Base-by-base conservation (phyloP, 2,797 vertebrate genomes). In the Eremophila alpestris region DNA sequence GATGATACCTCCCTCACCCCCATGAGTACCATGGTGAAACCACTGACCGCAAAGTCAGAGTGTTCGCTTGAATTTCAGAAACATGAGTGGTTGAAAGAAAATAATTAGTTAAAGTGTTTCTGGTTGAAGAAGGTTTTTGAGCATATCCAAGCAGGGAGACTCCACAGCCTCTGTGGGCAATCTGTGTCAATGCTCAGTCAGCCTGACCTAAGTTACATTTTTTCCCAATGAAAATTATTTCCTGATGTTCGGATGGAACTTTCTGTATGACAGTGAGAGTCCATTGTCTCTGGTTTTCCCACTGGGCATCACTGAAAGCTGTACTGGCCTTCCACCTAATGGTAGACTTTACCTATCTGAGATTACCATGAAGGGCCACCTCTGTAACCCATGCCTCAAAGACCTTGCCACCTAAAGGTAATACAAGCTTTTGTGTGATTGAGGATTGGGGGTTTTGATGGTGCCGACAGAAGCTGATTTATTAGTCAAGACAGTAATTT, bases 401-500 rank as follows among this genome's bases (percentile, higher is more conserved):
- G 81, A 38, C 1, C 4, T 76, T 58, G 10, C 7, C 13, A 63
- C 8, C 6, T 65, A 46, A 83, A 51, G 4, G 24, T 13, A 54
- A 10, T 45, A 43, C 5, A 83, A 38, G 3, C n/a, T 55, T 85
- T 60, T n/a, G 3, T 46, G 7, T 51, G 10, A 34, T 34, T 40
- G 40, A 80, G 26, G 6, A 40, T 67, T 48, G 5, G 14, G 16
- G 3, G 3, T 18, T 65, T 59, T 71, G 18, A 76, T 87, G 41
- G 69, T 78, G 23, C 4, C 34, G 89, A 16, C 7, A 79, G 41
- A 52, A 41, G 5, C 1, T 87, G 29, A 60, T 8, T 34, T 82
- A 17, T 41, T 74, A 87, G 58, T 87, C 76, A 69, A 89, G 79
- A 27, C 14, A 74, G 16, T 81, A 78, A 87, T 89, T 87, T 89